Conservation (phyloP, 1,140 invertebrate species). For the Heterodera schachtii region DNA sequence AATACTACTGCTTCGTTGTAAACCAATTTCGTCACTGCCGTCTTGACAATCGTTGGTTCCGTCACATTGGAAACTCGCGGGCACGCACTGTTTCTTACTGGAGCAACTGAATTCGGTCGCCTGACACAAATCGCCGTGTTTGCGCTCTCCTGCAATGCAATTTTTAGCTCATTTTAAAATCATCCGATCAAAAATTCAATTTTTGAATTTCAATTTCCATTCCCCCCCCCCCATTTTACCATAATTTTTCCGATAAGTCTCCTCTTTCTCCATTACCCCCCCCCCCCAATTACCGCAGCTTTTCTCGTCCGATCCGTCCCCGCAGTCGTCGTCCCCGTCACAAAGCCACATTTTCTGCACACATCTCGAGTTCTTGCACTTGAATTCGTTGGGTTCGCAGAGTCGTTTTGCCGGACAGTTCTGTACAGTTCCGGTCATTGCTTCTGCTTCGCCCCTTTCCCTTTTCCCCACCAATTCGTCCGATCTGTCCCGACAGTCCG, state of each 20-base stretch:
- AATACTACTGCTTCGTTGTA: neutral
- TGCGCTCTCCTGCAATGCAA: slow-evolving; percentile 25
- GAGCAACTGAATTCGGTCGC: slow-evolving; percentile 81
- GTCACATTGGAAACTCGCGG: slow-evolving; percentile 90
- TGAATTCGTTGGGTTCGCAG: slow-evolving; percentile 90
- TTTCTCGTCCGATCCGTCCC: slow-evolving; percentile 76
- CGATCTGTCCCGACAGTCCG: slow-evolving; percentile 74
- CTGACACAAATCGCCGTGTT: slow-evolving; percentile 74
- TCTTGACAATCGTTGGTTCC: slow-evolving; percentile 78
- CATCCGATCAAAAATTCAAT: no score
- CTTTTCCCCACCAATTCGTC: slow-evolving; percentile 70
- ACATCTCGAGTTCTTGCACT: slow-evolving; percentile 82
- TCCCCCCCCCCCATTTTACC: no score
- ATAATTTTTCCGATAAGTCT: slow-evolving; percentile 51
- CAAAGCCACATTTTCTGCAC: slow-evolving; percentile 86
- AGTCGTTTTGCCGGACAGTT: slow-evolving; percentile 59
- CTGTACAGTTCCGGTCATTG: slow-evolving; percentile 22
- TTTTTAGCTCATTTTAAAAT: no score
- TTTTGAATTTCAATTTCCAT: no score
- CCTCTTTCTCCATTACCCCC: neutral
- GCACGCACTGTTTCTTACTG: slow-evolving; percentile 82
- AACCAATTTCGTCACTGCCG: slow-evolving; percentile 75
- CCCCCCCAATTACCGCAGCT: slow-evolving; percentile 48
- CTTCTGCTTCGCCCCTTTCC: neutral
- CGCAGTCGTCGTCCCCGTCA: slow-evolving; percentile 82